phyloP scores from a whole-genome alignment of 2,113 vertebrate genomes.

The Crypturellus undulatus region DNA sequence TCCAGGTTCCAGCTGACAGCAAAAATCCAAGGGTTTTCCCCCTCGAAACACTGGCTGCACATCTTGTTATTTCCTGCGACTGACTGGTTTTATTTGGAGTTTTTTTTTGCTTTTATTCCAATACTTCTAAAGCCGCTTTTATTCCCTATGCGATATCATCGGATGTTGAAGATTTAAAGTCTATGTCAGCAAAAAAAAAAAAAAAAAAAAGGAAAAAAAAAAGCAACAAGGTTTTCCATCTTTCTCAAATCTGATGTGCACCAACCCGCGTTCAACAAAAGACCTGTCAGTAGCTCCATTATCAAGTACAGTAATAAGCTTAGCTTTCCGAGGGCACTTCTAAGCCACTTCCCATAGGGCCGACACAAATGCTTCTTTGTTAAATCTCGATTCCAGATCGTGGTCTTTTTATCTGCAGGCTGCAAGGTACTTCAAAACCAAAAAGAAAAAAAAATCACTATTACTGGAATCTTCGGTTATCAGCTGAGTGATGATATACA shows the following conservation, averaged over 20 bases:
- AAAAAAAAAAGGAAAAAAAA: not conserved
- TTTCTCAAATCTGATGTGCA: conserved; percentile 30
- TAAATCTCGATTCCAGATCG: conserved; percentile 37
- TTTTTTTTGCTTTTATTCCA: conserved; percentile 24
- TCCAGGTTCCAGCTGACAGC: not conserved
- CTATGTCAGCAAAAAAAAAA: not conserved
- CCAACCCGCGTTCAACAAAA: conserved; percentile 30
- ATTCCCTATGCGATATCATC: conserved; percentile 15
- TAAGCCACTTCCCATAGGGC: conserved; percentile 55
- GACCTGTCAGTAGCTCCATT: conserved; percentile 44
- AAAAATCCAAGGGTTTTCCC: not conserved
- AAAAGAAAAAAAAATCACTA: not conserved
- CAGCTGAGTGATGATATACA: not conserved
- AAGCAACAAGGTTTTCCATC: not conserved
- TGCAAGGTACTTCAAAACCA: not conserved
- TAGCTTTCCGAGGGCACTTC: conserved; percentile 38
- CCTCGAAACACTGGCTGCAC: not conserved
- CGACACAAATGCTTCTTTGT: conserved; percentile 32
- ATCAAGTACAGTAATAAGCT: conserved; percentile 58
- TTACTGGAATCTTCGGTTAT: not conserved
- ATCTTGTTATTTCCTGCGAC: not conserved
- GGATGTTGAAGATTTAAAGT: conserved; percentile 11
- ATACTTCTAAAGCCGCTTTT: conserved; percentile 31
- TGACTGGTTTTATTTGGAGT: conserved; percentile 21
- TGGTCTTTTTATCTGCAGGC: conserved; percentile 9